Conservation (phyloP, 2,888 invertebrate genomes). For the Lasioglossum oenotherae region DNA sequence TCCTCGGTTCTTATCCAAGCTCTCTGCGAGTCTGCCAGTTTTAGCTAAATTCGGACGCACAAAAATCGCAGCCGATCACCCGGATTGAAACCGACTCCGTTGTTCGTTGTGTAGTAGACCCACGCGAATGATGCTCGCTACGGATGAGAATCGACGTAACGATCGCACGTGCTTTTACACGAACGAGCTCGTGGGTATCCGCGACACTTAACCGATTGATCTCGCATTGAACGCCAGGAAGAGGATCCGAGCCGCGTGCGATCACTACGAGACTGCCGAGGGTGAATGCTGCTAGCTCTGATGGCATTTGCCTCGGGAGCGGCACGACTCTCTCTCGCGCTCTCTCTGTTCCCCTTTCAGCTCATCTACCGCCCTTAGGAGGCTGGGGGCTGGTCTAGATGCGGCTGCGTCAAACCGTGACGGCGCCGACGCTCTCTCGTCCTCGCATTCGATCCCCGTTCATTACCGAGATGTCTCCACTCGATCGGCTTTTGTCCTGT, state of each 20-base stretch:
- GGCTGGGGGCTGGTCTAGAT: constrained; percentile 48
- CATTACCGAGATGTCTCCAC: constrained; percentile 41
- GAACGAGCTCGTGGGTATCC: not conserved
- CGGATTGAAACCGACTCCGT: not conserved
- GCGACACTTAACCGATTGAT: constrained; percentile 12
- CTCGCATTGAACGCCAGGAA: not conserved
- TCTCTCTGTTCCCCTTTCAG: constrained; percentile 39
- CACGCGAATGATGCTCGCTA: not conserved
- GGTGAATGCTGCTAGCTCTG: constrained; percentile 55
- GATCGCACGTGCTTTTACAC: not conserved
- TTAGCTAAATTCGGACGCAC: constrained; percentile 11
- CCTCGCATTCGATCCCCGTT: constrained; percentile 54
- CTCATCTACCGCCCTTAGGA: constrained; percentile 40
- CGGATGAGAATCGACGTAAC: not conserved
- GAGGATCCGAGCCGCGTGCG: constrained; percentile 31
- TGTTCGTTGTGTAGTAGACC: not conserved
- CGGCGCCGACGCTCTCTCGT: constrained; percentile 69
- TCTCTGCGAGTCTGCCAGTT: not conserved
- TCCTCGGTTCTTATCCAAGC: constrained; percentile 16
- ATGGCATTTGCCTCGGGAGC: constrained; percentile 69
- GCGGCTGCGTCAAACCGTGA: constrained; percentile 64
- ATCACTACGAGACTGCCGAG: constrained; percentile 46
- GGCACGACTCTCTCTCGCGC: constrained; percentile 59
- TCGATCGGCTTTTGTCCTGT: constrained; percentile 27
- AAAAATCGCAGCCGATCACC: not conserved